Percentiles rank a stretch among this genome's conserved stretches.
Conservation (phyloP, 2,888 invertebrate genomes). For the Himalopsyche kuldschensis region DNA sequence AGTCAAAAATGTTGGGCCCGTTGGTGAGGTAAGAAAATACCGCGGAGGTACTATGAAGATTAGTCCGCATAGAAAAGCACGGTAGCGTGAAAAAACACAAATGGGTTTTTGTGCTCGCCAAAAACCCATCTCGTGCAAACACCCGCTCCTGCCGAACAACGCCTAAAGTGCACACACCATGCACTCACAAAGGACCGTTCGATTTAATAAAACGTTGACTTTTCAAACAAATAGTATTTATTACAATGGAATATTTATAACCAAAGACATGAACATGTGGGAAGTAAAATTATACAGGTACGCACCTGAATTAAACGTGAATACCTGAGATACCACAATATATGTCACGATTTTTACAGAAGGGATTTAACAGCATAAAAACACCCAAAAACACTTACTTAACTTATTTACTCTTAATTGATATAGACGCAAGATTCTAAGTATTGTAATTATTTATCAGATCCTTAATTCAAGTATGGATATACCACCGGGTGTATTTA, state of each 20-base stretch:
- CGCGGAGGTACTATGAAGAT: conserved; percentile 5
- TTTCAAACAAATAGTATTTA: not conserved
- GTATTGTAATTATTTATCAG: too few species aligned
- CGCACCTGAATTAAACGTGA: too few species aligned
- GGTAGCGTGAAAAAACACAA: conserved; percentile 18
- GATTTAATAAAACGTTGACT: not conserved
- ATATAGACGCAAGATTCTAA: too few species aligned
- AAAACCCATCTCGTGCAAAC: not conserved
- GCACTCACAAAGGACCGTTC: not conserved
- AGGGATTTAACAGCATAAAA: too few species aligned
- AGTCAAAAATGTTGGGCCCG: not conserved
- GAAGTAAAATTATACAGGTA: not conserved
- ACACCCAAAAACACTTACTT: too few species aligned
- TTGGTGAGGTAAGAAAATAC: not conserved
- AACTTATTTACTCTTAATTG: too few species aligned
- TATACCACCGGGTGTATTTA: too few species aligned
- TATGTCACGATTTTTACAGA: too few species aligned
- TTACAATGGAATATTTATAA: not conserved
- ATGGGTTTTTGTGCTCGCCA: conserved; percentile 21
- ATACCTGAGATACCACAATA: too few species aligned
- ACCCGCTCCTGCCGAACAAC: not conserved
- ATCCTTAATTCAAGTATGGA: too few species aligned
- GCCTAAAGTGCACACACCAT: not conserved
- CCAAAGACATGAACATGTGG: not conserved
- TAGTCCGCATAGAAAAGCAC: conserved; percentile 14